Percentiles rank a stretch among this genome's conserved stretches.
Conservation (phyloP, 2,113 vertebrate genomes). For the Thermophis baileyi region DNA sequence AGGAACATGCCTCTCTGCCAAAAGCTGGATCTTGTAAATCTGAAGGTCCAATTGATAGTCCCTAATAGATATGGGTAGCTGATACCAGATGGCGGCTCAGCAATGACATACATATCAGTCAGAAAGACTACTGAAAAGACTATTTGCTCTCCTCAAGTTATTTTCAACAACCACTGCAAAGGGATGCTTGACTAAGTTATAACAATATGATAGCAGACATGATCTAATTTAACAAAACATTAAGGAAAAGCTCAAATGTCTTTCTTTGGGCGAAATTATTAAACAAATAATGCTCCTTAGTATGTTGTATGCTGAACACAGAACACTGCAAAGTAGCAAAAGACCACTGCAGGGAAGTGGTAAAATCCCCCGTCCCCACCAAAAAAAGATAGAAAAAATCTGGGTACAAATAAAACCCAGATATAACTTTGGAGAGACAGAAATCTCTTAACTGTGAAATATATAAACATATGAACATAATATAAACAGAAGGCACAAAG, state of each 20-base stretch:
- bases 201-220: not conserved
- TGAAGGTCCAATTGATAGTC: not conserved
- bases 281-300: not conserved
- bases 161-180: not conserved
- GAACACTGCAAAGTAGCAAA: not conserved
- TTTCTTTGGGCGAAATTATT: not conserved
- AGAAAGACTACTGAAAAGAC: not conserved
- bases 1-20: not conserved
- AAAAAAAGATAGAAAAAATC: not conserved
- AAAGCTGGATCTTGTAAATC: not conserved
- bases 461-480: not conserved
- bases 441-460: not conserved
- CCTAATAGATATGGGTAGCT: not conserved
- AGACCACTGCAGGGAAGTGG: not conserved
- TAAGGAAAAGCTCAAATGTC: not conserved
- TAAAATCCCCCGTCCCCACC: not conserved
- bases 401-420: not conserved
- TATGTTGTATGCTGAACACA: not conserved
- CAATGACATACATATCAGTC: not conserved
- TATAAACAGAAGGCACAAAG: not conserved
- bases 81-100: not conserved
- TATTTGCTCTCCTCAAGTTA: not conserved
- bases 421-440: not conserved
- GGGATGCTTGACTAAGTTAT: not conserved
- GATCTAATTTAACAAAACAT: not conserved